A percentile compares a stretch with the other conserved stretches of the same genome.
These are phyloP conservation scores for Drosophila suboccidentalis DNA, from an alignment of 2,888 invertebrate genomes.

Conservation along the genomic window DNA sequence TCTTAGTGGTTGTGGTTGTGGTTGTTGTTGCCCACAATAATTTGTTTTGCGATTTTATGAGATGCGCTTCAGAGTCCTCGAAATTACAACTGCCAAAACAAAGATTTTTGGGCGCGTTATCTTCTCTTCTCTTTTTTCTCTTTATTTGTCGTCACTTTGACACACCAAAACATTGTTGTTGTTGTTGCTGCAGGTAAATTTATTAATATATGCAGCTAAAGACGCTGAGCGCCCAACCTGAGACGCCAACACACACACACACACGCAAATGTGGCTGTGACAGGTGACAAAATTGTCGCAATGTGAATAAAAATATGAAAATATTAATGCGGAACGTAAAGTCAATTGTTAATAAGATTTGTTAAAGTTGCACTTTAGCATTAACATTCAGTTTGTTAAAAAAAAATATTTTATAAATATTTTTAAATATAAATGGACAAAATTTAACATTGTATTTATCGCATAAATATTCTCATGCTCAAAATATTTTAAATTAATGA, in stretches of 20 bases:
- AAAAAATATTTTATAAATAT: too few relatives aligned
- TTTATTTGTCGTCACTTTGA: conserved; percentile 44
- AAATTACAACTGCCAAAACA: conserved; percentile 18
- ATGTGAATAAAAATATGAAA: not conserved
- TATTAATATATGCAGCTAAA: conserved; percentile 61
- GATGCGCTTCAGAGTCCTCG: conserved; percentile 42
- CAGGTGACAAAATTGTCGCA: conserved; percentile 48
- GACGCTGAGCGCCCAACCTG: conserved; percentile 31
- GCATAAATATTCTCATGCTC: too few relatives aligned
- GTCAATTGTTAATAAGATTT: too few relatives aligned
- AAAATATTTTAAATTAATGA: too few relatives aligned
- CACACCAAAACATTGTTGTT: conserved; percentile 12
- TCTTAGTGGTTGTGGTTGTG: not conserved
- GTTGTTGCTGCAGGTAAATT: conserved; percentile 37
- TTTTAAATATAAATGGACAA: not conserved
- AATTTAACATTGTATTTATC: too few relatives aligned
- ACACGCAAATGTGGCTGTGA: not conserved
- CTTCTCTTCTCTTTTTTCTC: conserved; percentile 28
- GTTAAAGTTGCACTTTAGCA: too few relatives aligned
- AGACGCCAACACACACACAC: conserved; percentile 37
- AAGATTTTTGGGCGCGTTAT: conserved; percentile 47
- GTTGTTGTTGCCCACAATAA: conserved; percentile 52
- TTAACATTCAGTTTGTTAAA: too few relatives aligned
- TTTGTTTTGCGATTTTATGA: conserved; percentile 58
- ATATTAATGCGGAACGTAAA: too few relatives aligned